Percentiles rank a stretch among this genome's conserved stretches.
phyloP scores from a whole-genome alignment of 2,888 invertebrate species.

The Cyaniris semiargus region DNA sequence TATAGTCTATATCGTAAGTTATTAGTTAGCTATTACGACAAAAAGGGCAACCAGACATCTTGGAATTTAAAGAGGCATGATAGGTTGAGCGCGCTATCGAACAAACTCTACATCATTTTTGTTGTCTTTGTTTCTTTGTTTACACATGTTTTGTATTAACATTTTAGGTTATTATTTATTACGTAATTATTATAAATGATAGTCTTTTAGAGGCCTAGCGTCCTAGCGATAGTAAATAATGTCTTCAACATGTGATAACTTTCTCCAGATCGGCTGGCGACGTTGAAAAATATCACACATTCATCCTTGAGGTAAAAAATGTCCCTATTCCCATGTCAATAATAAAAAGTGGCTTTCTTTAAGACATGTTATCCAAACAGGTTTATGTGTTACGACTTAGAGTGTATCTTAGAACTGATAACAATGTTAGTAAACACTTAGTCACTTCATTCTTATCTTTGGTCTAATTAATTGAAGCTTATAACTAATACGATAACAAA shows the following conservation, averaged over 20 bases:
- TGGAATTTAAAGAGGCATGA: too few species aligned
- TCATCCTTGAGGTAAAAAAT: slow-evolving; percentile 2
- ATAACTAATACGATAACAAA: not conserved
- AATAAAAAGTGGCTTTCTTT: not conserved
- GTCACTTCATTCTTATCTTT: not conserved
- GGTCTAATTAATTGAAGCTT: not conserved
- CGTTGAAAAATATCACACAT: not conserved
- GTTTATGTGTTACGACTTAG: not conserved
- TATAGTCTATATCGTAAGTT: too few species aligned
- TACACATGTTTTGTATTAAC: not conserved
- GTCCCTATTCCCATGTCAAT: slow-evolving; percentile 1
- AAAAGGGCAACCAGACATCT: too few species aligned
- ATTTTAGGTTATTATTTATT: not conserved
- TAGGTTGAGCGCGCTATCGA: not conserved
- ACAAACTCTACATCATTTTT: not conserved
- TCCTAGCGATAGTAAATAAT: not conserved
- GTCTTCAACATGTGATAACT: not conserved
- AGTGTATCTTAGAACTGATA: not conserved
- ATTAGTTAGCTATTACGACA: too few species aligned
- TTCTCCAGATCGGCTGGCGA: not conserved
- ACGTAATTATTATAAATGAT: not conserved
- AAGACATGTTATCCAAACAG: not conserved
- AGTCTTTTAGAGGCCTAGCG: not conserved
- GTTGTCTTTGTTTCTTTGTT: not conserved
- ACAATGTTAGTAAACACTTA: not conserved